phyloP scores from a whole-genome alignment of 2,888 invertebrate species.

The Drosophila lacicola region DNA sequence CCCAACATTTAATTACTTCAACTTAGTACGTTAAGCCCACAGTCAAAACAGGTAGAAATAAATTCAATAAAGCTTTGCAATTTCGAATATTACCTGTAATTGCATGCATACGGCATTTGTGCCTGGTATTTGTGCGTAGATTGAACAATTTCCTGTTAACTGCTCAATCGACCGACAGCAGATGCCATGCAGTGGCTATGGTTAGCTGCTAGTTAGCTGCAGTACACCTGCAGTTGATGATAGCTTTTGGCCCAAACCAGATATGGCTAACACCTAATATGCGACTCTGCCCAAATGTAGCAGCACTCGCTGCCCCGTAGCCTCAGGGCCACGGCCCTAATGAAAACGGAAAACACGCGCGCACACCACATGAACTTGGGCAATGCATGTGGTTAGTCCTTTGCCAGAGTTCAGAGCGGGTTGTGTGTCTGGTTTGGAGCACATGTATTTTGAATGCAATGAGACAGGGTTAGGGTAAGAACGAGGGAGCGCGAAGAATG shows the following conservation, averaged over 20 bases:
- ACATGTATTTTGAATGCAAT: slow-evolving; percentile 47
- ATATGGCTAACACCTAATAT: slow-evolving; percentile 7
- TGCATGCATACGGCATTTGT: too few species aligned
- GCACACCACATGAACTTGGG: slow-evolving; percentile 22
- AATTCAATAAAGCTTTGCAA: neutral
- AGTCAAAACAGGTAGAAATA: neutral
- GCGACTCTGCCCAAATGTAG: neutral
- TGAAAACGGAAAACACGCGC: slow-evolving; percentile 32
- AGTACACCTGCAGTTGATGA: slow-evolving; percentile 14
- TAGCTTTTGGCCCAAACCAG: neutral
- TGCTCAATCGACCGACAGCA: slow-evolving; percentile 18
- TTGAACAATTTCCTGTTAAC: slow-evolving; percentile 16
- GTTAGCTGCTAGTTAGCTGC: neutral
- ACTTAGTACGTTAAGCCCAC: neutral
- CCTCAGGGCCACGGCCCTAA: slow-evolving; percentile 16
- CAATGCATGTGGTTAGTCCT: slow-evolving; percentile 13
- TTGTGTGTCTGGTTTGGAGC: slow-evolving; percentile 4
- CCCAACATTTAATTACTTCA: too few species aligned
- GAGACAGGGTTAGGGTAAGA: neutral
- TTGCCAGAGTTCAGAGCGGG: neutral
- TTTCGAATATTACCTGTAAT: neutral
- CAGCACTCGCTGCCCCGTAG: too few species aligned
- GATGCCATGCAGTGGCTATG: slow-evolving; percentile 1
- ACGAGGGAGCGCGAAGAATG: slow-evolving; percentile 22
- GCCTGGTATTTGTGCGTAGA: slow-evolving; percentile 3